A percentile compares a stretch with the other conserved stretches of the same genome.
Conservation (phyloP, 2,888 invertebrate genomes). For the Brachynemurus nebulosus region DNA sequence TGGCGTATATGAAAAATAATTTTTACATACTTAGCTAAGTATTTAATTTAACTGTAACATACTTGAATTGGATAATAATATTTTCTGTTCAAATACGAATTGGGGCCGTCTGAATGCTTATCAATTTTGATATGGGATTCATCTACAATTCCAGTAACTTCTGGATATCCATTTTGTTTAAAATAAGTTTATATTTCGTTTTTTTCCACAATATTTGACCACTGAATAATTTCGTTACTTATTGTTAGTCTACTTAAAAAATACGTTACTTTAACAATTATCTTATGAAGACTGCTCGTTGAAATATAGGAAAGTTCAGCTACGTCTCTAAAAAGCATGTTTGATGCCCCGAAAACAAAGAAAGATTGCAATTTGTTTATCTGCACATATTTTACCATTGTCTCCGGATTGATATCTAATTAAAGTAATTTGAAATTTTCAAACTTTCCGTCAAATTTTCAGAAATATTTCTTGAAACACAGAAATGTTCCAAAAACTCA, state of each 20-base stretch:
- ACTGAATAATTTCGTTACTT: background rate
- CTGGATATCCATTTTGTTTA: background rate
- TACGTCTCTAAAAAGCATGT: constrained; percentile 4
- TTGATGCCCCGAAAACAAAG: constrained; percentile 4
- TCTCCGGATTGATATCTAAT: background rate
- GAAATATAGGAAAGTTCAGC: constrained; percentile 2
- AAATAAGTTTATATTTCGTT: background rate
- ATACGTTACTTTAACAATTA: constrained; percentile 2
- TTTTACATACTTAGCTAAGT: background rate
- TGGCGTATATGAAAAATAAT: background rate
- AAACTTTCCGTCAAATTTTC: background rate
- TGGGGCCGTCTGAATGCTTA: background rate
- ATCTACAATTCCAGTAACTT: background rate
- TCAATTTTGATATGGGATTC: background rate
- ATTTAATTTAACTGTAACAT: background rate
- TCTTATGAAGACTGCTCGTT: constrained; percentile 3
- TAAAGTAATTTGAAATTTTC: background rate
- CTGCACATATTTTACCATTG: constrained; percentile 1
- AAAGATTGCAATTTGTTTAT: constrained; percentile 1
- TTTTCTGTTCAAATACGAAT: background rate
- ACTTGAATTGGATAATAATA: background rate
- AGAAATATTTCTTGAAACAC: background rate
- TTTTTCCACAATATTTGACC: background rate
- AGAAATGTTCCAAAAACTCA: background rate
- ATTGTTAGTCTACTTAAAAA: background rate